Percentiles rank a stretch among this genome's conserved stretches.
Evolutionary conservation across 2,113 vertebrate species (phyloP).

Genomic region (Urocolius indicus): DNA sequence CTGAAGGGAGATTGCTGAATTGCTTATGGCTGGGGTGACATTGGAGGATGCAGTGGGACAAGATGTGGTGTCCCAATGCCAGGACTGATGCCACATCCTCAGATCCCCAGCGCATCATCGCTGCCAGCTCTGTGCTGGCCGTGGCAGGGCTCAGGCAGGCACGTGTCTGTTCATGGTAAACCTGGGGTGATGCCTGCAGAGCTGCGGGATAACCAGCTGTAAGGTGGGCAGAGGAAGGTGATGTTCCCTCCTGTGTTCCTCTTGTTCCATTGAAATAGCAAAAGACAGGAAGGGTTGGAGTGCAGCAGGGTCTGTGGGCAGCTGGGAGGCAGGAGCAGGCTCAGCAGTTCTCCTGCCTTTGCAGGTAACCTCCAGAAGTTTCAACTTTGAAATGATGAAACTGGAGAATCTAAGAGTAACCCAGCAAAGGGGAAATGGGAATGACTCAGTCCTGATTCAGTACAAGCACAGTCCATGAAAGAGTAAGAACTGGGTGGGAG

Average conservation of each 20-base stretch:
- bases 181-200: neutral
- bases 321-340: neutral
- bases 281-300: neutral
- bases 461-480: fast-evolving
- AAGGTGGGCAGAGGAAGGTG: neutral
- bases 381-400: neutral
- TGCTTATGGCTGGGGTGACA: neutral
- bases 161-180: neutral
- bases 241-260: neutral
- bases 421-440: neutral
- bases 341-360: neutral
- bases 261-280: neutral
- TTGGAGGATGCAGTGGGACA: neutral
- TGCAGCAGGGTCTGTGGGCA: fast-evolving
- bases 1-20: neutral
- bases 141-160: neutral
- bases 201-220: fast-evolving
- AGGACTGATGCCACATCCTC: neutral
- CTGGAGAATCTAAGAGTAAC: neutral
- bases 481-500: neutral
- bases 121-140: neutral
- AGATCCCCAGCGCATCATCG: fast-evolving
- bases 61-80: fast-evolving
- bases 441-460: too few relatives aligned
- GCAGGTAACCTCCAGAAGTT: neutral